Evolutionary conservation across 92 coral and sea anemone species (phyloP).

Genomic region (Parazoanthus atlanticus): DNA sequence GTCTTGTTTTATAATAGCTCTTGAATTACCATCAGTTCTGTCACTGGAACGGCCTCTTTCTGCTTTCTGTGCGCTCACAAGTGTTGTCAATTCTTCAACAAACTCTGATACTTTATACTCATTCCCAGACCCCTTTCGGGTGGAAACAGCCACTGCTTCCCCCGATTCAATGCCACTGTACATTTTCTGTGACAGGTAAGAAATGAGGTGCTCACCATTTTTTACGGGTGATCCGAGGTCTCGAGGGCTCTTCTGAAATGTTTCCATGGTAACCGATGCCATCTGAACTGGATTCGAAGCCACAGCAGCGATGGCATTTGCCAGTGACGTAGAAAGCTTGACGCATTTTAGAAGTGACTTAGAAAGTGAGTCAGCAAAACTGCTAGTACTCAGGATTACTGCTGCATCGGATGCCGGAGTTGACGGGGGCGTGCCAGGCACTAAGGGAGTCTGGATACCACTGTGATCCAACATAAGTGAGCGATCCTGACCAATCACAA

Average conservation of each 20-base stretch:
- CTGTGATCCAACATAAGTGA: constrained; percentile 7
- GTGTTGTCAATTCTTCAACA: constrained; percentile 57
- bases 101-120: constrained; percentile 53
- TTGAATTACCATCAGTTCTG: background rate
- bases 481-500: constrained; percentile 54
- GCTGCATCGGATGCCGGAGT: constrained; percentile 36
- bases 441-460: constrained; percentile 54
- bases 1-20: constrained; percentile 45
- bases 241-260: constrained; percentile 71
- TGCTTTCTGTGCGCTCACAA: constrained; percentile 46
- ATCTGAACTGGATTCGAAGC: constrained; percentile 63
- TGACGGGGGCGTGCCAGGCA: constrained; percentile 21
- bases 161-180: background rate
- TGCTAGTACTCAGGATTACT: constrained; percentile 29
- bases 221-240: constrained; percentile 66
- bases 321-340: constrained; percentile 75
- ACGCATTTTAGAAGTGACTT: constrained; percentile 73
- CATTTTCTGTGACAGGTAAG: constrained; percentile 53
- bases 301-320: constrained; percentile 73
- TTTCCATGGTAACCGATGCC: constrained; percentile 66
- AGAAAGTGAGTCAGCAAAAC: constrained; percentile 82
- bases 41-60: background rate
- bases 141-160: background rate
- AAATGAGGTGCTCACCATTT: constrained; percentile 55
- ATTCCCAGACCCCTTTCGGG: constrained; percentile 9